Percentiles rank a stretch among this genome's conserved stretches.
Evolutionary conservation across 2,113 vertebrate genomes (phyloP).

Genomic region (Limanda limanda): DNA sequence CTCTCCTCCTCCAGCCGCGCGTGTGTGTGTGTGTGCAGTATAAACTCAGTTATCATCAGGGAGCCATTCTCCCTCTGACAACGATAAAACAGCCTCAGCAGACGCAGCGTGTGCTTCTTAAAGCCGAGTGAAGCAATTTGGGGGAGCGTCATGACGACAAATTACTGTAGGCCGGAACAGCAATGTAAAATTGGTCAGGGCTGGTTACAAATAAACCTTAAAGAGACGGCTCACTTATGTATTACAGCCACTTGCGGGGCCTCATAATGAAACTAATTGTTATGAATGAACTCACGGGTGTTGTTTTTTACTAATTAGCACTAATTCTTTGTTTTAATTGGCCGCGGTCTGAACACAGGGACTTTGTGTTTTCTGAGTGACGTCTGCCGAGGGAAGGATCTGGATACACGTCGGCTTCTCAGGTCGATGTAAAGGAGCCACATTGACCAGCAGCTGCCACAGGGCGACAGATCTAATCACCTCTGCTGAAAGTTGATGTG

Average conservation of each 20-base stretch:
- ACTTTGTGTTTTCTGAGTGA: background rate
- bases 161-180: constrained; percentile 15
- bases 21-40: constrained; percentile 22
- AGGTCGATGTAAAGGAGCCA: background rate
- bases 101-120: constrained; percentile 41
- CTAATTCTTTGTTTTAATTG: constrained; percentile 26
- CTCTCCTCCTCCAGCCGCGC: constrained; percentile 14
- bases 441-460: constrained; percentile 11
- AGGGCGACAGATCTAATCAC: background rate
- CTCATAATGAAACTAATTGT: constrained; percentile 2
- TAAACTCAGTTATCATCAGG: constrained; percentile 40
- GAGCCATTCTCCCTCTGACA: constrained; percentile 45
- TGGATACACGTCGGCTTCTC: constrained; percentile 4
- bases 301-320: constrained; percentile 20
- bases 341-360: background rate
- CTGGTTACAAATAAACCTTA: background rate
- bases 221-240: background rate
- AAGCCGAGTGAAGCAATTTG: constrained; percentile 53
- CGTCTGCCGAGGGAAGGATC: background rate
- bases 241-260: background rate
- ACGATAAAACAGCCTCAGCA: constrained; percentile 54
- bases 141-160: constrained; percentile 27
- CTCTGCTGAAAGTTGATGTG: background rate
- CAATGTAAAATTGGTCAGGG: background rate
- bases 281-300: background rate